Conservation (phyloP, 2,797 vertebrate genomes). For the Alosa sapidissima region DNA sequence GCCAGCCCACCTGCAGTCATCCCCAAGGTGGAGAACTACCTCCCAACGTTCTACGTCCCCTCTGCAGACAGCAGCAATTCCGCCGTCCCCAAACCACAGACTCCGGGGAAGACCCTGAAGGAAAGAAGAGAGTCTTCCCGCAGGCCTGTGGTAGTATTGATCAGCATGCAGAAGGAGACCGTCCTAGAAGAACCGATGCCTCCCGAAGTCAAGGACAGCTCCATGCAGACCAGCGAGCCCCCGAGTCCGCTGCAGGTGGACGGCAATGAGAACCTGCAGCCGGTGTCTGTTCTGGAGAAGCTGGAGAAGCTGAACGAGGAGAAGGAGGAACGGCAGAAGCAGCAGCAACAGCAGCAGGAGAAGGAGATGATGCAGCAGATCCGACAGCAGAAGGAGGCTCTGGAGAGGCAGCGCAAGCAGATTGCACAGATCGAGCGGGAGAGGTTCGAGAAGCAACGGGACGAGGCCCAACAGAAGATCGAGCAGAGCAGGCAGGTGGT, state of each 20-base stretch:
- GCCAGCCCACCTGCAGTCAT: conserved; percentile 41
- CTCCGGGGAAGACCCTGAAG: conserved; percentile 54
- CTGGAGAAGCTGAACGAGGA: conserved; percentile 84
- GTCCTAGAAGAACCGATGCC: conserved; percentile 39
- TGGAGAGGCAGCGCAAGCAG: conserved; percentile 72
- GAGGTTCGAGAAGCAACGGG: conserved; percentile 78
- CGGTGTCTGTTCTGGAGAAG: conserved; percentile 62
- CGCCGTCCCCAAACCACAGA: conserved; percentile 58
- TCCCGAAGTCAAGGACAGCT: conserved; percentile 51
- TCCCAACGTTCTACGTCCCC: conserved; percentile 90
- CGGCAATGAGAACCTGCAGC: conserved; percentile 47
- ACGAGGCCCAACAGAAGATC: conserved; percentile 75
- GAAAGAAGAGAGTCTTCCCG: conserved; percentile 63
- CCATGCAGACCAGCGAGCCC: conserved; percentile 53
- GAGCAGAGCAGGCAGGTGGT: conserved; percentile 67
- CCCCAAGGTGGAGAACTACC: conserved; percentile 72
- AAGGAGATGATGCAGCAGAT: conserved; percentile 85
- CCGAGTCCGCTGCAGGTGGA: conserved; percentile 34
- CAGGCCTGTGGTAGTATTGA: conserved; percentile 76
- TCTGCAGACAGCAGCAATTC: conserved; percentile 66
- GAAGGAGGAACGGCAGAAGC: conserved; percentile 86
- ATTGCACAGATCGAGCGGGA: conserved; percentile 78
- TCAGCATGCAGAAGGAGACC: conserved; percentile 77
- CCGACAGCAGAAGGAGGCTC: conserved; percentile 49
- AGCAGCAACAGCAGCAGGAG: conserved; percentile 77